Conservation (phyloP, 2,113 vertebrate species). For the Zosterops hypoxanthus region DNA sequence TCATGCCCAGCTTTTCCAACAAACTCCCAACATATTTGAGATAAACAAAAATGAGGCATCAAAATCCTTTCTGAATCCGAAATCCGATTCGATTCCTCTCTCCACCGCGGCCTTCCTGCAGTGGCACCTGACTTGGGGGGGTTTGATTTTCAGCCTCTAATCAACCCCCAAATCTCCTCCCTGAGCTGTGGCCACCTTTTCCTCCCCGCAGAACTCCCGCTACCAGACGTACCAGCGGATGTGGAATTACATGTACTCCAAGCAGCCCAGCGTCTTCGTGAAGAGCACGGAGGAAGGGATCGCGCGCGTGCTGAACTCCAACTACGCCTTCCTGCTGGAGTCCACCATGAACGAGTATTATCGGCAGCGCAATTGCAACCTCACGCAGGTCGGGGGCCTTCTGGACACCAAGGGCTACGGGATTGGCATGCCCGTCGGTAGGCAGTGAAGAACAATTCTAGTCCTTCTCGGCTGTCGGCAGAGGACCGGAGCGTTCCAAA, state of each 20-base stretch:
- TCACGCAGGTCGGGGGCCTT: slow-evolving; percentile 97
- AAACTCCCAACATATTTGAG: neutral
- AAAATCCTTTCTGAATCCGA: neutral
- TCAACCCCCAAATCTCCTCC: neutral
- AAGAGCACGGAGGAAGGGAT: slow-evolving; percentile 99
- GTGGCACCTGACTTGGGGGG: accelerated
- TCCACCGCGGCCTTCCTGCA: accelerated
- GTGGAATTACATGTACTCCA: slow-evolving; percentile 99
- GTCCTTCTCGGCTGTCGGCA: slow-evolving; percentile 67
- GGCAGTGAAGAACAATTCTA: slow-evolving; percentile 74
- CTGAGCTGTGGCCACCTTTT: neutral
- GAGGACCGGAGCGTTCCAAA: slow-evolving; percentile 58
- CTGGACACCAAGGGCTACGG: slow-evolving; percentile 99
- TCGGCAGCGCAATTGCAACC: slow-evolving; percentile 96
- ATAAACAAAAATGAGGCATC: neutral
- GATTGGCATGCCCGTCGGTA: slow-evolving; percentile 97
- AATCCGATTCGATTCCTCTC: neutral
- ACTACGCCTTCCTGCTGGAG: slow-evolving; percentile 97
- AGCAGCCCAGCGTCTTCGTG: slow-evolving; percentile 96
- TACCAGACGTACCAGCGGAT: slow-evolving; percentile 99
- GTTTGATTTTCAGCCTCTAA: accelerated
- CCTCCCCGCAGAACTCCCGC: slow-evolving; percentile 88
- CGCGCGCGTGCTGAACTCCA: slow-evolving; percentile 94
- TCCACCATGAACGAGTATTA: slow-evolving; percentile 99
- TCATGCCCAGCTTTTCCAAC: neutral